Conservation (phyloP, 2,797 vertebrate species). For the Crocidura indochinensis region DNA sequence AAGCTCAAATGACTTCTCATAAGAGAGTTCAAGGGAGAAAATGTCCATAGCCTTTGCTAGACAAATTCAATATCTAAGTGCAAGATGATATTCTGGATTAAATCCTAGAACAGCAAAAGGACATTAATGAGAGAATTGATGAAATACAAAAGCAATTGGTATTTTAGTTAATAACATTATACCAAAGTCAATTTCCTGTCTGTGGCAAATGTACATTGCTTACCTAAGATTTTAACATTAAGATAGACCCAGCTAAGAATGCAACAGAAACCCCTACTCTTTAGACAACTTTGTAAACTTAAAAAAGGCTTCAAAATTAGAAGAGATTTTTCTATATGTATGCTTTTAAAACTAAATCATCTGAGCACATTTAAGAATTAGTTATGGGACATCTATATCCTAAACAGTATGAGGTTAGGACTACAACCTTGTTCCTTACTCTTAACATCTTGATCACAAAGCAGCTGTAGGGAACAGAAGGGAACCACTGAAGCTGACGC, state of each 20-base stretch:
- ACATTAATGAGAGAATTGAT: neutral
- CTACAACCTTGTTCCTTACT: neutral
- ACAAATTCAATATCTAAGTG: constrained; percentile 29
- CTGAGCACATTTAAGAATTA: neutral
- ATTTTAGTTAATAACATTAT: neutral
- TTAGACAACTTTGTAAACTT: constrained; percentile 1
- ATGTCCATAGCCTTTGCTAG: neutral
- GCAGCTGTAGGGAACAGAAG: neutral
- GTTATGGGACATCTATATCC: neutral
- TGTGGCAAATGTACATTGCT: neutral
- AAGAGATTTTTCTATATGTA: neutral
- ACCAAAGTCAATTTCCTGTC: neutral
- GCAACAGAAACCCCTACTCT: neutral
- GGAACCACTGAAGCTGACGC: neutral
- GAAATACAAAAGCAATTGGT: neutral
- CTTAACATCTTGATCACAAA: neutral
- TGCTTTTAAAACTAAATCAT: neutral
- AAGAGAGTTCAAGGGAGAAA: neutral
- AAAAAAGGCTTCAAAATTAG: constrained; percentile 41
- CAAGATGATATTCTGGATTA: constrained; percentile 1
- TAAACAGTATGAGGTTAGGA: neutral
- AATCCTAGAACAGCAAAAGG: neutral
- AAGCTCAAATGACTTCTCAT: neutral
- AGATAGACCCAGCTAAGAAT: neutral
- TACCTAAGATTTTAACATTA: neutral